These are phyloP conservation scores for Falco novaeseelandiae DNA, from an alignment of 2,797 vertebrate genomes.

Conservation along the genomic window DNA sequence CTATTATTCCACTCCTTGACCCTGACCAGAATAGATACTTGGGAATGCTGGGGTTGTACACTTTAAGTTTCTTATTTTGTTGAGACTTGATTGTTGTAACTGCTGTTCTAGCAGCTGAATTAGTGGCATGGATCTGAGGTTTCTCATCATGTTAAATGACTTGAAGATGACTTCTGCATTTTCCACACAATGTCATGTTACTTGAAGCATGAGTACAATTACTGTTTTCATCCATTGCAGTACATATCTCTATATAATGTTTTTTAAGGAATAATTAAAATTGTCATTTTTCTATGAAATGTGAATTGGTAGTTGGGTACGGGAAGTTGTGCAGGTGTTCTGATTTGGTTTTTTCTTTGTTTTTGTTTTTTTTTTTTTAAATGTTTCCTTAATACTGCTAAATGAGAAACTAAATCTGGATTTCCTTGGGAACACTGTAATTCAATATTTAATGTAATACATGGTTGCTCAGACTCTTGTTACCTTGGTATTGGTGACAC, in stretches of 20 bases:
- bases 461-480: not conserved
- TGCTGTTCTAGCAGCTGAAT: not conserved
- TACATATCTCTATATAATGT: too few relatives aligned
- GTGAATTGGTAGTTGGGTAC: not conserved
- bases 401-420: not conserved
- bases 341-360: accelerated
- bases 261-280: not conserved
- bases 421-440: not conserved
- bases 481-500: not conserved
- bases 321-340: too few relatives aligned
- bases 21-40: not conserved
- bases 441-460: accelerated
- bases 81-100: not conserved
- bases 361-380: not conserved
- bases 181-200: not conserved
- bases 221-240: not conserved
- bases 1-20: not conserved
- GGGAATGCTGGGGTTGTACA: not conserved
- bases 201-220: not conserved
- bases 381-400: not conserved
- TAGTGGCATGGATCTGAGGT: not conserved
- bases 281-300: not conserved
- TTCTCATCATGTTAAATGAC: not conserved
- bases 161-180: not conserved
- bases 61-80: not conserved